Base-by-base conservation (phyloP, 2,888 invertebrate species). In the Brachyptera putata region DNA sequence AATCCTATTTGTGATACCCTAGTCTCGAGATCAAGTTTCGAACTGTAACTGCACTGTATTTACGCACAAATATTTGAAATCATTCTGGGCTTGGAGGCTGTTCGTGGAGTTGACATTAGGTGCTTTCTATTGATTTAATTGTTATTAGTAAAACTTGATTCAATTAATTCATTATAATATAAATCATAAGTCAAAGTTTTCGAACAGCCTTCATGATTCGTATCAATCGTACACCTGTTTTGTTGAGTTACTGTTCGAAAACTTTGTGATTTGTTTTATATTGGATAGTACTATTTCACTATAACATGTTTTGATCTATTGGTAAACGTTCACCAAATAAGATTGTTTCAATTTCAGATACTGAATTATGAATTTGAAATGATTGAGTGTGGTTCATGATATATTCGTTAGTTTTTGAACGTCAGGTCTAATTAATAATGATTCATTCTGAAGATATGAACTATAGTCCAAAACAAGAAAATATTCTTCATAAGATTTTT, bases 151-250 rank as follows among this genome's bases (percentile, higher is more conserved):
- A 72, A 69, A 70, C 69, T 70, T n/a, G n/a, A n/a, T n/a, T n/a
- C n/a, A n/a, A n/a, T n/a, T n/a, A 69, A 71, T 72, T 71, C 48
- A 25, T 30, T 55, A 55, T 60, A 9, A 14, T 61, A 25, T 11
- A 36, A 43, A n/a, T n/a, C n/a, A 53, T 37, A 61, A 43, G 57
- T 60, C 77, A 73, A 81, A 80, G 82, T 82, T 83, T 81, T 83
- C 82, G 83, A 83, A 83, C 84, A 82, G 83, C 83, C 82, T 81
- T 80, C 80, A 79, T 61, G 56, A 60, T 39, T 58, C 25, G 48
- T 24, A 57, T 43, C 72, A 73, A 71, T 75, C 75, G 76, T 74
- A n/a, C 78, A 78, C 77, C 77, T 76, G 76, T 75, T 56, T 62
- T 62, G 61, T 61, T 66, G 74, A 76, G 76, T 62, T 76, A 78